Evolutionary conservation across 2,888 invertebrate genomes (phyloP), one percentile per base, ranked within the genome.

Genomic region (Sipha maydis): DNA sequence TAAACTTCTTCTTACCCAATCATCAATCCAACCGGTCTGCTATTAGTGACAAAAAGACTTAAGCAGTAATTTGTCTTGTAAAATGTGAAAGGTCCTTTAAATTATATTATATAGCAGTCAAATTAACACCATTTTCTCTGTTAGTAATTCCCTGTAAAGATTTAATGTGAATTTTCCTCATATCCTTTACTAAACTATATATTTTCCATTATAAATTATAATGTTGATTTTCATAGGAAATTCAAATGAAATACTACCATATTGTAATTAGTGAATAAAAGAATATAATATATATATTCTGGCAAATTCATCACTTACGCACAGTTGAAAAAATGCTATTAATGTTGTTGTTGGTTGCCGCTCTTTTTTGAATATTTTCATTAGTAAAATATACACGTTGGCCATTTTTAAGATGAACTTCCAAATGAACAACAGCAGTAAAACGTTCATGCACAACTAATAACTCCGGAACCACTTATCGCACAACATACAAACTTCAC

Each of bases 11-110:
- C 48, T 31, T 1, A 25, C 38, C 67, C 48, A 7, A 34, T 41
- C 21, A 75, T 76, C 76, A 61, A 28, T 48, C 83, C 56, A 28
- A 56, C 54, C n/a, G n/a, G n/a, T 75, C 31, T 38, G 19, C 7
- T n/a, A 83, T 28, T 56, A 17, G 76, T n/a, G 77, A 54, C 75
- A 67, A 76, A 77, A 85, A 67, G 28, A 41, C 76, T 34, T 41
- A n/a, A 48, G 41, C 19, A 25, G 85, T 48, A 31, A 67, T 77
- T 85, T 41, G 83, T 76, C 31, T 28, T 5, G 17, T 31, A 31
- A 48, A 77, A 9, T 76, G 31, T 11, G 14, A 69, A 48, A 41
- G 17, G 21, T 41, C 14, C 61, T 61, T 61, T 25, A 61, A 61
- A 21, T 61, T 5, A 4, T 31, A 28, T 41, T 34, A 19, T 14